Evolutionary conservation across 64 coral and sea anemone species (phyloP).

Genomic region (Pachyseris speciosa): DNA sequence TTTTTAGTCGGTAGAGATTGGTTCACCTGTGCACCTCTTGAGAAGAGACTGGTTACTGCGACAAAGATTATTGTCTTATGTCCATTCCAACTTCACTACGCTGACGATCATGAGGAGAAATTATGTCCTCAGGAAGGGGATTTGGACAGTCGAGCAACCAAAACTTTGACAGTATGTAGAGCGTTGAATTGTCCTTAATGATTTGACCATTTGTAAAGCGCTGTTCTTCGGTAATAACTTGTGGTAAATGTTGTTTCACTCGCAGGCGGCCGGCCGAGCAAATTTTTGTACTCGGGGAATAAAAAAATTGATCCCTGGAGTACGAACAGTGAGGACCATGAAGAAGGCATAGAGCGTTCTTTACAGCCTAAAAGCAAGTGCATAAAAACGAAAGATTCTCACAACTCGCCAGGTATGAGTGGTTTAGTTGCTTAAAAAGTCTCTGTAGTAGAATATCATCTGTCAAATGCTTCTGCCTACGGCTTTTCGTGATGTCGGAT

Average conservation of each 20-base stretch:
- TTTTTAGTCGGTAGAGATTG: too few species aligned
- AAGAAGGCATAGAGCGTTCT: conserved; percentile 48
- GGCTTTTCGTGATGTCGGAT: neutral
- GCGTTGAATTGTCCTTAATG: neutral
- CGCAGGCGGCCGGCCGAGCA: conserved; percentile 76
- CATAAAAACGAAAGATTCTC: conserved; percentile 48
- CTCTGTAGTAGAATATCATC: neutral
- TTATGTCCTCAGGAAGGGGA: conserved; percentile 42
- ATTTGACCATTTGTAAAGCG: neutral
- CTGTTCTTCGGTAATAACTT: neutral
- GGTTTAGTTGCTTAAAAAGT: too few species aligned
- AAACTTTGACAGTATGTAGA: conserved; percentile 25
- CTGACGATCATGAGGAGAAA: neutral
- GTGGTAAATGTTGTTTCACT: neutral
- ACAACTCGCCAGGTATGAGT: conserved; percentile 74
- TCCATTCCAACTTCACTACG: neutral
- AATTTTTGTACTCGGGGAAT: conserved; percentile 81
- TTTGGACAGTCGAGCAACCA: conserved; percentile 22
- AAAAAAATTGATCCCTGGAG: conserved; percentile 72
- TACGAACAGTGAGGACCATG: neutral
- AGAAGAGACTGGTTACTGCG: conserved; percentile 13
- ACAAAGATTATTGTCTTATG: neutral
- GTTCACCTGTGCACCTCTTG: neutral
- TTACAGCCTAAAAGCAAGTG: conserved; percentile 49
- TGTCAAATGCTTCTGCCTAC: neutral